Evolutionary conservation across 1,140 invertebrate genomes (phyloP).

Genomic region (Onthophagus taurus): DNA sequence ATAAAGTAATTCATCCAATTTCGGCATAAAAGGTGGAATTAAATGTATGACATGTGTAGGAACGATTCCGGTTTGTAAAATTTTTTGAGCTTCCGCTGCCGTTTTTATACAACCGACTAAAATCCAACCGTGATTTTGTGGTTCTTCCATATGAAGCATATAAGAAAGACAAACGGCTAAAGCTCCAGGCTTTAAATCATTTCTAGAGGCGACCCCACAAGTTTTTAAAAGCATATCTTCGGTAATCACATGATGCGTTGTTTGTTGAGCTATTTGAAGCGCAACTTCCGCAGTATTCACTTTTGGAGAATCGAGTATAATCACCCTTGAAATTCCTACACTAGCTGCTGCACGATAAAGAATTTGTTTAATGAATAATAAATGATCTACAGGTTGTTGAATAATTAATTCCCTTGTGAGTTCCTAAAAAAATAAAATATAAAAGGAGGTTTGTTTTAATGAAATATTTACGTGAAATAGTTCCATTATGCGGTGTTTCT

Average conservation of each 20-base stretch:
- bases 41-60: conserved; percentile 44
- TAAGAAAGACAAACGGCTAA: conserved; percentile 3
- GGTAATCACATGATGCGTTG: conserved; percentile 28
- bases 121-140: conserved; percentile 16
- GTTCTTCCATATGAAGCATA: background rate
- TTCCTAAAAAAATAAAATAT: conserved; percentile 30
- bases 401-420: conserved; percentile 40
- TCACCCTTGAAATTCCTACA: conserved; percentile 37
- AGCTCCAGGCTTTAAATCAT: background rate
- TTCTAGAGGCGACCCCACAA: background rate
- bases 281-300: conserved; percentile 31
- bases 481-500: conserved; percentile 44
- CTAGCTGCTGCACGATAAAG: conserved; percentile 35
- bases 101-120: conserved; percentile 35
- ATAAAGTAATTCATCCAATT: conserved; percentile 28
- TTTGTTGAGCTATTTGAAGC: conserved; percentile 27
- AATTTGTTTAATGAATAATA: conserved; percentile 42
- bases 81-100: conserved; percentile 36
- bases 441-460: conserved; percentile 6
- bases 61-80: conserved; percentile 39
- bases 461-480: conserved; percentile 38
- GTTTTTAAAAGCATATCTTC: conserved; percentile 13
- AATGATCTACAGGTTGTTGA: conserved; percentile 41
- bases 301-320: conserved; percentile 37
- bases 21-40: conserved; percentile 29